phyloP scores from a whole-genome alignment of 2,797 vertebrate species.

The Urosaurus nigricauda region DNA sequence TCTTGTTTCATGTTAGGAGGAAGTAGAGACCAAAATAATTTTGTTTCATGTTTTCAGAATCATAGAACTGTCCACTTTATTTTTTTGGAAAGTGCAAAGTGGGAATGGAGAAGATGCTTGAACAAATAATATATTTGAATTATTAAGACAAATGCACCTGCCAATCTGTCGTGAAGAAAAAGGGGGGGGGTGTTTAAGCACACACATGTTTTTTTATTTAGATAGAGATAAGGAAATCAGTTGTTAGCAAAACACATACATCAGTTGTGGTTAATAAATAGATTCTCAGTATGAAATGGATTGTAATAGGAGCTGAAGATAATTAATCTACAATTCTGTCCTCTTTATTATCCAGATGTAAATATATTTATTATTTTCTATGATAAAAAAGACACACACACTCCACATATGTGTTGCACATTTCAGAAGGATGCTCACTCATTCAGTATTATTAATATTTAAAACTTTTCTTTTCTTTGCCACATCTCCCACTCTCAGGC shows the following conservation, averaged over 20 bases:
- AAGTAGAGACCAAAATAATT: neutral
- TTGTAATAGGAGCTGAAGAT: neutral
- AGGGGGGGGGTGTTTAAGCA: neutral
- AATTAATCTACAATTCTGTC: constrained; percentile 24
- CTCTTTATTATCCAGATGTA: neutral
- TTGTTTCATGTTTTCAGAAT: neutral
- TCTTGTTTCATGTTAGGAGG: neutral
- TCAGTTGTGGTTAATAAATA: neutral
- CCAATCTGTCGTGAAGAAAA: neutral
- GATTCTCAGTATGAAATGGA: constrained; percentile 5
- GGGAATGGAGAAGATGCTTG: too few species aligned
- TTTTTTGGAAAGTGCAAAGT: neutral
- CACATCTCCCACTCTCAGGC: neutral
- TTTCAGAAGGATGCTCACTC: constrained; percentile 8
- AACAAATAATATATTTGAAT: neutral
- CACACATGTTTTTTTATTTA: neutral
- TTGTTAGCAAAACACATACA: neutral
- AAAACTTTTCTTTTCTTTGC: constrained; percentile 1
- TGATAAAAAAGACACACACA: neutral
- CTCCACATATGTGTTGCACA: neutral
- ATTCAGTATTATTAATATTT: constrained; percentile 23
- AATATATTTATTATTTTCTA: constrained; percentile 33
- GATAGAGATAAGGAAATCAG: neutral
- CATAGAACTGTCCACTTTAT: neutral
- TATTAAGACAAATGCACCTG: neutral